Evolutionary conservation across 2,113 vertebrate genomes (phyloP).

Genomic region (Ellobius talpinus): DNA sequence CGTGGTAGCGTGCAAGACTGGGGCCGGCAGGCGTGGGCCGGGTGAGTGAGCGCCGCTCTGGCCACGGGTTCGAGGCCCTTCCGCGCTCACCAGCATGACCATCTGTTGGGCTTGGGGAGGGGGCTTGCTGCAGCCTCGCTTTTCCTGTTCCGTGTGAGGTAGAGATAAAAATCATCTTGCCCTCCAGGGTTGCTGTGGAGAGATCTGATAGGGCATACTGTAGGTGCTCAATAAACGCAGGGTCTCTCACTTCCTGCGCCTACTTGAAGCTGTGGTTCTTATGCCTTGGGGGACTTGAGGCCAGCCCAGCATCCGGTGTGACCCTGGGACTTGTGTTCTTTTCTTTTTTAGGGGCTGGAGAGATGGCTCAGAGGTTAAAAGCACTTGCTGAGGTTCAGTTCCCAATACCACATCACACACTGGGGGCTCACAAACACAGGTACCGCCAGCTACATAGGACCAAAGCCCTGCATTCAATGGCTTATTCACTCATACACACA

Average conservation of each 20-base stretch:
- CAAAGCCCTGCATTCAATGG: background rate
- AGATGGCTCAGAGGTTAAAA: background rate
- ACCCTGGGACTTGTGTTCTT: background rate
- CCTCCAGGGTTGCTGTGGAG: conserved; percentile 47
- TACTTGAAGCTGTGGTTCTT: conserved; percentile 9
- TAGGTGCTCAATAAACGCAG: conserved; percentile 62
- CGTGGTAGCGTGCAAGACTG: conserved; percentile 59
- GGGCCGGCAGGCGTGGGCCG: conserved; percentile 59
- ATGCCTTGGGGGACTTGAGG: background rate
- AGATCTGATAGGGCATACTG: conserved; percentile 68
- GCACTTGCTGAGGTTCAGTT: background rate
- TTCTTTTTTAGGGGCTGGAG: background rate
- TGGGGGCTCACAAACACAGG: background rate
- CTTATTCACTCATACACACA: background rate
- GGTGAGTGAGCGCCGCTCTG: conserved; percentile 64
- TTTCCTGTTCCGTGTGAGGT: conserved; percentile 38
- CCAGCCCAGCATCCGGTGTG: background rate
- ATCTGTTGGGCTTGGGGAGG: background rate
- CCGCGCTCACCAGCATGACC: background rate
- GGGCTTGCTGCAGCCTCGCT: background rate
- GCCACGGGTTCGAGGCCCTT: conserved; percentile 16
- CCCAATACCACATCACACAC: background rate
- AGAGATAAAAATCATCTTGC: conserved; percentile 56
- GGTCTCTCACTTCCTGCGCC: conserved; percentile 46
- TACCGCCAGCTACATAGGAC: background rate